A percentile compares a stretch with the other conserved stretches of the same genome.
Conservation (phyloP, 2,797 vertebrate species). For the Morus bassanus region DNA sequence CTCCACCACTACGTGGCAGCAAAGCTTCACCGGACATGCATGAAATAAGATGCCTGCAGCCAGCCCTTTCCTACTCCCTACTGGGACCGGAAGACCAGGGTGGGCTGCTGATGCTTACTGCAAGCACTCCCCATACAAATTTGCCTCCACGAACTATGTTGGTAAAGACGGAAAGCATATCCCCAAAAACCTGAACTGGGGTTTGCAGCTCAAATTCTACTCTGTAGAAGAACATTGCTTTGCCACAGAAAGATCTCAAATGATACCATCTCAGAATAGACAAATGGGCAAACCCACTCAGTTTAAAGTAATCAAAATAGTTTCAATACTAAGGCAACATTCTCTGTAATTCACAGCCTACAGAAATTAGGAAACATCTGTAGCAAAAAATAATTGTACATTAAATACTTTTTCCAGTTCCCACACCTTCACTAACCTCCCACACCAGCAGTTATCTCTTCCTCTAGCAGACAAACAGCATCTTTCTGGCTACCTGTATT, state of each 20-base stretch:
- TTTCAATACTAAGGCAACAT: neutral
- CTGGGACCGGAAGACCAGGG: neutral
- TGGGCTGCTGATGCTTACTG: neutral
- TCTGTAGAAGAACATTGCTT: neutral
- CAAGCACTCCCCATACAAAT: neutral
- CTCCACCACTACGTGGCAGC: conserved; percentile 56
- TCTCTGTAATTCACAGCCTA: neutral
- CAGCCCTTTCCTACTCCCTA: neutral
- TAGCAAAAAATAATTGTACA: neutral
- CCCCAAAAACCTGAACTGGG: neutral
- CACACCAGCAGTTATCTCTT: rapidly evolving
- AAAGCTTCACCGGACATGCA: neutral
- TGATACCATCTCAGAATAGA: neutral
- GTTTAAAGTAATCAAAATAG: neutral
- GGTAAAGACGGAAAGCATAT: neutral
- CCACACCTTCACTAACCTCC: neutral
- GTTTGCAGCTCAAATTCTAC: neutral
- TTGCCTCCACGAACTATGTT: neutral
- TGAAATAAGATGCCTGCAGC: neutral
- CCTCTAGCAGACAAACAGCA: neutral
- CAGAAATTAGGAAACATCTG: neutral
- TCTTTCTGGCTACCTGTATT: neutral
- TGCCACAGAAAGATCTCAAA: neutral
- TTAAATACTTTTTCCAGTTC: neutral
- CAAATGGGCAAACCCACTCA: neutral